Evolutionary conservation across 2,113 vertebrate genomes (phyloP), one percentile per base, ranked within the genome.

Genomic region (Opisthocomus hoazin): DNA sequence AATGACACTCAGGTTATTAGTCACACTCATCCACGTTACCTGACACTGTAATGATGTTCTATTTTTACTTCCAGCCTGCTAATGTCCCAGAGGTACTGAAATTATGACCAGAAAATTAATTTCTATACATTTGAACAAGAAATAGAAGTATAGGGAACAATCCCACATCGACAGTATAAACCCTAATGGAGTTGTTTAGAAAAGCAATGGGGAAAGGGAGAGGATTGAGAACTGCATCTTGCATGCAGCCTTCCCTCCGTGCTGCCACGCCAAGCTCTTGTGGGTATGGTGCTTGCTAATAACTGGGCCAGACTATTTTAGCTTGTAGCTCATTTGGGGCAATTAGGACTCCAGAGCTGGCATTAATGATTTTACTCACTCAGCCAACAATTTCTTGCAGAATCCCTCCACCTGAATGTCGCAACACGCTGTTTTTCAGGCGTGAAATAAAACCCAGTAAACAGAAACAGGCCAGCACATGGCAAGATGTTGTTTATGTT

Each of bases 31-130:
- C 94, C 81, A 41, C 95, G 97, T 95, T 97, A 98, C 95, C 97
- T 98, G 97, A 97, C 96, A 98, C 87, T 85, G 81, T 97, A 97
- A 97, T 97, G 94, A 97, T 90, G 56, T 97, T 97, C 97, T 98
- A 91, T 98, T 98, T 98, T 98, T 98, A 96, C 95, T 97, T 97
- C 56, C 85, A 95, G 96, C 91, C 89, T 91, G 66, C 93, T 97
- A 97, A 97, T 97, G 88, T 97, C 97, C 93, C 97, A 95, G 87
- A 97, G 97, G 96, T 94, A 94, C 96, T 73, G 91, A 96, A 98
- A 98, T 97, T 97, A 97, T 97, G 94, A 94, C 88, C 97, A 97
- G 96, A 97, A 98, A 98, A 98, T 97, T 97, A 97, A 97, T 97
- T 98, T 97, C 60, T 98, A 96, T 96, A 93, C 92, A 77, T 98